These are phyloP conservation scores for Campoplex capitator DNA, from an alignment of 2,888 invertebrate genomes.

Conservation along the genomic window DNA sequence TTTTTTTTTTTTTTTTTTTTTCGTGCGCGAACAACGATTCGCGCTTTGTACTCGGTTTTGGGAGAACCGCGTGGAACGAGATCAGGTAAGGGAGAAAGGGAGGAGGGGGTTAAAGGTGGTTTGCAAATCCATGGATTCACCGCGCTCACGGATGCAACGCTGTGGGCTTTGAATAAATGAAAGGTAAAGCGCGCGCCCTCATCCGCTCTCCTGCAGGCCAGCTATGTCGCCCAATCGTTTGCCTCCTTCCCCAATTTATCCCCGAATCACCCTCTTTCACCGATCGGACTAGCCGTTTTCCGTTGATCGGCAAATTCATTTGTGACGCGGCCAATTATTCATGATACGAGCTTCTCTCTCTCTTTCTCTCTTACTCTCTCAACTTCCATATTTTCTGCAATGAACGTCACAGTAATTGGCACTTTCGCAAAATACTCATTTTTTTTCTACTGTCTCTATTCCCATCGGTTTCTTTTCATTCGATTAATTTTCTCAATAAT, in stretches of 20 bases:
- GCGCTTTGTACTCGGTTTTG: constrained; percentile 11
- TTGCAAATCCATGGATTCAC: constrained; percentile 79
- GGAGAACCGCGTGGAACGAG: not conserved
- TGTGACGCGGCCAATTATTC: constrained; percentile 82
- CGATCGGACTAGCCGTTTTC: constrained; percentile 72
- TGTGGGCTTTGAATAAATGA: constrained; percentile 80
- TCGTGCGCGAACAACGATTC: constrained; percentile 22
- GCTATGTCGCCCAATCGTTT: constrained; percentile 33
- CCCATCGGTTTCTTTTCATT: constrained; percentile 20
- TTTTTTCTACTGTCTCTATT: constrained; percentile 18
- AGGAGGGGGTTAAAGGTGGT: constrained; percentile 74
- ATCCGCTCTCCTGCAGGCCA: constrained; percentile 15
- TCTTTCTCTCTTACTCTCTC: constrained; percentile 39
- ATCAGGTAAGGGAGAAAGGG: constrained; percentile 40
- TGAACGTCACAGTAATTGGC: constrained; percentile 72
- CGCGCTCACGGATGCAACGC: constrained; percentile 66
- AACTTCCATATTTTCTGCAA: constrained; percentile 64
- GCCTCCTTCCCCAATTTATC: not conserved
- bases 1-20: constrained; percentile 1
- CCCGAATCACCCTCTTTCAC: constrained; percentile 23
- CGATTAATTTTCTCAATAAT: not conserved
- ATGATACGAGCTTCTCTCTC: constrained; percentile 71
- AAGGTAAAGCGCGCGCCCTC: constrained; percentile 64
- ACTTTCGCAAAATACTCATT: constrained; percentile 69
- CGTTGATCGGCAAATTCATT: constrained; percentile 82